Evolutionary conservation across 2,113 vertebrate species (phyloP).

Genomic region (Sinocyclocheilus anshuiensis): DNA sequence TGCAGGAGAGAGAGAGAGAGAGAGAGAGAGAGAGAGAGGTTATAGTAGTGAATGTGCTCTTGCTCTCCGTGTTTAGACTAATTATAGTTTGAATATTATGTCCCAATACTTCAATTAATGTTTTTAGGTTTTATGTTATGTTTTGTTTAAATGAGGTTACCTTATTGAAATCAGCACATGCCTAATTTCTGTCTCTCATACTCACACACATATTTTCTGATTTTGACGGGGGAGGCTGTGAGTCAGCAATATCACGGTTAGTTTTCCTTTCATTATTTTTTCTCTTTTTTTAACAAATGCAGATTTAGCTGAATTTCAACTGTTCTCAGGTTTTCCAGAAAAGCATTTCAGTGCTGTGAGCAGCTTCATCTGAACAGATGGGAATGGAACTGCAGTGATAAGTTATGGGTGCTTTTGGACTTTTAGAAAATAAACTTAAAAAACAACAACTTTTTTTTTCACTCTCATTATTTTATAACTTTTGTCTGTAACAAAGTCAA

Average conservation of each 20-base stretch:
- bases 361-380: neutral
- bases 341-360: neutral
- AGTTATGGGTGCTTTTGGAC: neutral
- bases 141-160: neutral
- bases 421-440: neutral
- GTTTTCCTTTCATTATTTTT: constrained; percentile 2
- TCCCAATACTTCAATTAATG: neutral
- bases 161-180: neutral
- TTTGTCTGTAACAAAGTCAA: no score
- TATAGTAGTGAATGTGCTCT: neutral
- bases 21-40: neutral
- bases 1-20: constrained; percentile 48
- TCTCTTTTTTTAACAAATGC: neutral
- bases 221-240: constrained; percentile 8
- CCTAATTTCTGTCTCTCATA: neutral
- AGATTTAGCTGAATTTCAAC: neutral
- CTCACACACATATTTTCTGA: constrained; percentile 9
- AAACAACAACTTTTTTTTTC: no score
- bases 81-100: neutral
- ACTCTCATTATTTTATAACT: neutral
- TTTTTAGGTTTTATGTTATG: neutral
- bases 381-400: neutral
- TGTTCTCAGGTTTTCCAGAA: neutral
- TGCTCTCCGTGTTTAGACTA: neutral
- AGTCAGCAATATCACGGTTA: constrained; percentile 23